These are phyloP conservation scores for Leptinotarsa juncta DNA, from an alignment of 2,888 invertebrate species.

Conservation along the genomic window DNA sequence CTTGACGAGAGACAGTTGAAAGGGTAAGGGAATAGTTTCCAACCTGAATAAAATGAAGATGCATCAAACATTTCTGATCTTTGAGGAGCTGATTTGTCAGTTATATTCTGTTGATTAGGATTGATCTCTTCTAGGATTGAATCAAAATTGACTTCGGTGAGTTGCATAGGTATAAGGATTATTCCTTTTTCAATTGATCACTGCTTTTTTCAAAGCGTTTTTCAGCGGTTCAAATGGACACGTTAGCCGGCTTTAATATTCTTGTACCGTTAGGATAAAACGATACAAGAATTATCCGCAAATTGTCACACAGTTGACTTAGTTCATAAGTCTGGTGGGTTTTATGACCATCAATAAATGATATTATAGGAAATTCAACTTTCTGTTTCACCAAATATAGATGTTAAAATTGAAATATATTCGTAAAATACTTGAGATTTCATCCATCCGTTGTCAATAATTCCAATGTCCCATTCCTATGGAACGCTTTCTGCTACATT, in stretches of 20 bases:
- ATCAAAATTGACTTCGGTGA: neutral
- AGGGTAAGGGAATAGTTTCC: too few relatives aligned
- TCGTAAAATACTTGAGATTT: neutral
- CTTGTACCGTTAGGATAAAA: neutral
- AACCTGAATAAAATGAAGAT: too few relatives aligned
- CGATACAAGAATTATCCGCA: neutral
- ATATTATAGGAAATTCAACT: neutral
- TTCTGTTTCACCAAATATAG: neutral
- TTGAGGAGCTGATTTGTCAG: neutral
- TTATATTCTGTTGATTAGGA: neutral
- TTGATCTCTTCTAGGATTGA: neutral
- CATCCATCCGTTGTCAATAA: neutral
- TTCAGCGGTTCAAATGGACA: neutral
- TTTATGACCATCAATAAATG: neutral
- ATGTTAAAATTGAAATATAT: neutral
- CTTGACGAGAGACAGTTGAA: too few relatives aligned
- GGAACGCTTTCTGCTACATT: conserved; percentile 1
- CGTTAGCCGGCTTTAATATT: neutral
- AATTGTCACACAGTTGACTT: neutral
- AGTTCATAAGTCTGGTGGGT: neutral
- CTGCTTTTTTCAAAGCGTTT: neutral
- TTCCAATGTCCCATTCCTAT: conserved; percentile 1
- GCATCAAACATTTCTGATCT: too few relatives aligned
- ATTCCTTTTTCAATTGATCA: neutral
- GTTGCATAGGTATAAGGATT: neutral